phyloP scores from a whole-genome alignment of 2,888 invertebrate genomes.

The Amorpha juglandis region DNA sequence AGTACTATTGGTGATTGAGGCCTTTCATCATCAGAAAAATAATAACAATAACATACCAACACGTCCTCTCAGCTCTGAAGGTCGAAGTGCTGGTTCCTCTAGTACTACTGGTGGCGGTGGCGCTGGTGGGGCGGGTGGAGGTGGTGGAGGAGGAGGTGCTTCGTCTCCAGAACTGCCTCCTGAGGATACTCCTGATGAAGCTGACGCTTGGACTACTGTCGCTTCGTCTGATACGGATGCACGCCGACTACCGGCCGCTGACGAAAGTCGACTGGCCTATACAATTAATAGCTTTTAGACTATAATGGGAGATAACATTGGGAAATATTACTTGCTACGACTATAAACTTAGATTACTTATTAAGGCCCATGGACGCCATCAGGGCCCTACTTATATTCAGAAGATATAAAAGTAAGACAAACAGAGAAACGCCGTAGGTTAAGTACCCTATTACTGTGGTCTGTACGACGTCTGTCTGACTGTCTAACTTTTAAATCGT shows the following conservation, averaged over 20 bases:
- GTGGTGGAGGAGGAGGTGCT: constrained; percentile 89
- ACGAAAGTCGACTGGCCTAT: constrained; percentile 76
- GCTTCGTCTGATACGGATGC: constrained; percentile 71
- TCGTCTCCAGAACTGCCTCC: constrained; percentile 76
- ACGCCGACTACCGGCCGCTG: constrained; percentile 75
- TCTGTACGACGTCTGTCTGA: too few species aligned
- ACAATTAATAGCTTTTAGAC: not conserved
- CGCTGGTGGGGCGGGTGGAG: constrained; percentile 84
- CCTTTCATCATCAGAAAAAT: too few species aligned
- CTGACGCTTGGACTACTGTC: constrained; percentile 60
- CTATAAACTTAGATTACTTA: too few species aligned
- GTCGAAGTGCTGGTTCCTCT: constrained; percentile 87
- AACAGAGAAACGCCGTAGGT: too few species aligned
- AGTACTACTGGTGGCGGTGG: constrained; percentile 81
- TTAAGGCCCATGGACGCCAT: too few species aligned
- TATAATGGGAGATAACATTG: too few species aligned
- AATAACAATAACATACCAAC: constrained; percentile 48
- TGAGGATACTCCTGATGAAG: constrained; percentile 74
- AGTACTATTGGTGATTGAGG: too few species aligned
- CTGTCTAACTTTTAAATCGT: too few species aligned
- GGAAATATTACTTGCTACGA: too few species aligned
- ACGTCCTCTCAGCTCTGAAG: constrained; percentile 83
- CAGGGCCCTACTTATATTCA: too few species aligned
- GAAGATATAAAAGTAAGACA: too few species aligned
- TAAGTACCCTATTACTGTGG: too few species aligned